Evolutionary conservation across 2,113 vertebrate genomes (phyloP), one percentile per base, ranked within the genome.

Genomic region (Grus americana): DNA sequence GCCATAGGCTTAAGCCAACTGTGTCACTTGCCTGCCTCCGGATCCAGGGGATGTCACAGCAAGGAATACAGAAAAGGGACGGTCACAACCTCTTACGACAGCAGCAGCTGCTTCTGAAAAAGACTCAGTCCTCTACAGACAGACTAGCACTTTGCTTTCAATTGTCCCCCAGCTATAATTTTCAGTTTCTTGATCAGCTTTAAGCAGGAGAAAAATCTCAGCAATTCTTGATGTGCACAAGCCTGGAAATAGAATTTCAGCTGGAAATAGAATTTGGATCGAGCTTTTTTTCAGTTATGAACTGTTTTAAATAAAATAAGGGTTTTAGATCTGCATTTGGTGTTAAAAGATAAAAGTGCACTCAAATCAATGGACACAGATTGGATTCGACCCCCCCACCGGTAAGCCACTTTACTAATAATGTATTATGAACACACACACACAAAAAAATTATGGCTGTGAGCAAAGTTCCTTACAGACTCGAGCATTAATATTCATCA

Each of bases 61-160:
- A 81, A 76, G 89, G 76, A 89, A 52, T 38, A 78, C 42, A 47
- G 73, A 59, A 79, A 93, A 74, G 74, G 73, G 55, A 90, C 10
- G 5, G 81, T 79, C 89, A 88, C 63, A 57, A 54, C 58, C 30
- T 78, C 85, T 54, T 55, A 66, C 6, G 59, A 93, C 94, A 95
- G 93, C 79, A 96, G 93, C 93, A 96, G 95, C 75, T 95, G 95
- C 84, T 96, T 71, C 85, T 73, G 93, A 91, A 80, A 36, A 73
- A 75, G 47, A 66, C 73, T 95, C 73, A 42, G 67, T 61, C 55
- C 44, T 83, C 71, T 87, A 49, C 16, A 59, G 46, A 44, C 68
- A 79, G n/a, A 82, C 55, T 19, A 73, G 70, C 68, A 88, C 50
- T 91, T 70, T 50, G 42, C 30, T 44, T 79, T 67, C 81, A 90